Base-by-base conservation (phyloP, 2,888 invertebrate species). In the Sericinus montela region DNA sequence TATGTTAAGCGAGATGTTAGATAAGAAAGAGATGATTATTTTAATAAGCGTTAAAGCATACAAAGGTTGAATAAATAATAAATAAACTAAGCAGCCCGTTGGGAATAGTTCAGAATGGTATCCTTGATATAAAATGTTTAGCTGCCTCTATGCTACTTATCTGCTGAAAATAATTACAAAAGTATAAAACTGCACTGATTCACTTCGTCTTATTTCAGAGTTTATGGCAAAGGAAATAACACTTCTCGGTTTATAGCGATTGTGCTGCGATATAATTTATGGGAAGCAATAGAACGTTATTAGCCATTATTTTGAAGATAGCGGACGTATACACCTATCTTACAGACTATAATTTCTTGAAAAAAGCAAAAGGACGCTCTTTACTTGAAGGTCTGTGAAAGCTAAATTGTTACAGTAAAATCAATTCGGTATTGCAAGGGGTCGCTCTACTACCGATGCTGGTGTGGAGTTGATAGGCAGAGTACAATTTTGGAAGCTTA, bases 171-270 rank as follows among this genome's bases (percentile, higher is more conserved):
- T 19, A 19, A 19, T 19, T 38, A 45, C 19, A 34, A n/a, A 6
- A 23, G 40, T 28, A 30, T 36, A 41, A 44, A 11, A 48, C 29
- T 42, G 48, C 39, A 25, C 25, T 45, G 43, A 53, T 53, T 46
- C 45, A 46, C 16, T 39, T 1, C 39, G 30, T 48, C 38, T 48
- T 45, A 36, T 45, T 29, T 29, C 10, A 34, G 8, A 45, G 45
- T 52, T 52, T 52, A 52, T 48, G 30, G 38, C 37, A 14, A 44
- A 45, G 14, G 42, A 45, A 35, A 11, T 48, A 32, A 32, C 14
- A 42, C 29, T 38, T 32, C n/a, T 38, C 10, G 23, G 38, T 43
- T 48, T 43, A 43, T 48, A 43, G 37, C 32, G 32, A 29, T 23
- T 14, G 23, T 30, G 8, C 11, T 34, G 25, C 43, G 38, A 48